These are phyloP conservation scores for Silurus lanzhouensis DNA, from an alignment of 2,797 vertebrate species.

Conservation along the genomic window DNA sequence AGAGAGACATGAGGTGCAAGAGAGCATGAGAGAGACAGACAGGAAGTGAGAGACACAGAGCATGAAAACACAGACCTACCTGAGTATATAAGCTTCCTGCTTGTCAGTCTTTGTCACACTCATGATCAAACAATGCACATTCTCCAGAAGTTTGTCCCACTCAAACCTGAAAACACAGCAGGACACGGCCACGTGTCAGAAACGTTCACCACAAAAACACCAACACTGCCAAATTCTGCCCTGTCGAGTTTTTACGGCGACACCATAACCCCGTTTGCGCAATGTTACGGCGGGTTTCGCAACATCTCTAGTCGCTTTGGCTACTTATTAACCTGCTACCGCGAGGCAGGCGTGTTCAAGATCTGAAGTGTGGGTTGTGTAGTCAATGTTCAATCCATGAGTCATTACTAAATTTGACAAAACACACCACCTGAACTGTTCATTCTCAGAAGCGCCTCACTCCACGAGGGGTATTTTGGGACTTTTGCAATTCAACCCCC, in stretches of 20 bases:
- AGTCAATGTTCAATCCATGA: not conserved
- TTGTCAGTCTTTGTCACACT: conserved; percentile 99
- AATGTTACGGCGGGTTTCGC: no score
- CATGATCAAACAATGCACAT: conserved; percentile 99
- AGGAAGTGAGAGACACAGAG: not conserved
- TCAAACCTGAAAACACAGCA: conserved; percentile 83
- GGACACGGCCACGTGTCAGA: no score
- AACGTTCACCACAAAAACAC: not conserved
- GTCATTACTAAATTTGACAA: not conserved
- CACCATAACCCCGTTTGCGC: no score
- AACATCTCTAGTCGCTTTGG: no score
- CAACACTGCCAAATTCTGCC: no score
- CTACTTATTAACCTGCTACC: no score
- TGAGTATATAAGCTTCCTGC: conserved; percentile 99
- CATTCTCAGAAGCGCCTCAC: not conserved
- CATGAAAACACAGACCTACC: conserved; percentile 75
- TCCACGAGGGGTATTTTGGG: conserved; percentile 12
- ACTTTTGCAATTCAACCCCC: conserved; percentile 6
- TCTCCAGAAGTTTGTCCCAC: conserved; percentile 99
- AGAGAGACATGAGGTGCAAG: no score
- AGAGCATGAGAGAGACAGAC: not conserved
- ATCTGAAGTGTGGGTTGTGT: not conserved
- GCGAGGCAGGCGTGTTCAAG: not conserved
- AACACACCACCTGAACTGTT: not conserved
- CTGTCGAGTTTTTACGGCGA: no score